A percentile compares a stretch with the other conserved stretches of the same genome.
These are phyloP conservation scores for Syngnathus typhle DNA, from an alignment of 2,113 vertebrate species.

Conservation along the genomic window DNA sequence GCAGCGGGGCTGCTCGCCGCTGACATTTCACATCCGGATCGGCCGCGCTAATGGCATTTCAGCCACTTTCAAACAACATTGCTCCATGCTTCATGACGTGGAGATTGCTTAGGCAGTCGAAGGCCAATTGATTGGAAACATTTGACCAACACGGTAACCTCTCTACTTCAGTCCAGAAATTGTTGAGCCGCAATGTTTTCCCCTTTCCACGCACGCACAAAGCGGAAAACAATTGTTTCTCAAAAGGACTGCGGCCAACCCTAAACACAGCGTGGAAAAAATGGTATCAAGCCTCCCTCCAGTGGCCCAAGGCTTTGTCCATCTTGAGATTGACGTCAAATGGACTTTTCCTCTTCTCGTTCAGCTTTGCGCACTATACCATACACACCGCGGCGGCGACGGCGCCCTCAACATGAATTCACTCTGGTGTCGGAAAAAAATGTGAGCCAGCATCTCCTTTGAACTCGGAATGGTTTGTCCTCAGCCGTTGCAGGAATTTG, in stretches of 20 bases:
- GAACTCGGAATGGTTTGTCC: constrained; percentile 58
- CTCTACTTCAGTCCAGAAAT: not conserved
- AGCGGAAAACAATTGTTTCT: too few relatives aligned
- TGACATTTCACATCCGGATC: constrained; percentile 81
- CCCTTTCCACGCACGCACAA: not conserved
- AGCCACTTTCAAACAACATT: constrained; percentile 76
- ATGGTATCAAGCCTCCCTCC: not conserved
- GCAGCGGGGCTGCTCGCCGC: constrained; percentile 67
- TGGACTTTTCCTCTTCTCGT: constrained; percentile 42
- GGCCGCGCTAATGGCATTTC: constrained; percentile 77
- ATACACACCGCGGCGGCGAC: constrained; percentile 29
- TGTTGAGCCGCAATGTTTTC: not conserved
- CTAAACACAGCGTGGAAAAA: too few relatives aligned
- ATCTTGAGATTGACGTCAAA: constrained; percentile 48
- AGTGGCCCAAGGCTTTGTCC: not conserved
- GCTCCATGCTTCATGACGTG: constrained; percentile 47
- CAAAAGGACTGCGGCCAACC: too few relatives aligned
- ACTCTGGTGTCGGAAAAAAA: constrained; percentile 50
- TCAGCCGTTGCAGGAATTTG: constrained; percentile 48
- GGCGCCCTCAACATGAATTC: constrained; percentile 58
- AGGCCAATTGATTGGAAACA: constrained; percentile 39
- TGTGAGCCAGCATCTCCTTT: constrained; percentile 51
- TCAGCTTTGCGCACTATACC: constrained; percentile 31
- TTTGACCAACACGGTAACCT: not conserved
- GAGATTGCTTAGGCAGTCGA: constrained; percentile 40